Conservation (phyloP, 2,797 vertebrate genomes). For the Tangara arthus region DNA sequence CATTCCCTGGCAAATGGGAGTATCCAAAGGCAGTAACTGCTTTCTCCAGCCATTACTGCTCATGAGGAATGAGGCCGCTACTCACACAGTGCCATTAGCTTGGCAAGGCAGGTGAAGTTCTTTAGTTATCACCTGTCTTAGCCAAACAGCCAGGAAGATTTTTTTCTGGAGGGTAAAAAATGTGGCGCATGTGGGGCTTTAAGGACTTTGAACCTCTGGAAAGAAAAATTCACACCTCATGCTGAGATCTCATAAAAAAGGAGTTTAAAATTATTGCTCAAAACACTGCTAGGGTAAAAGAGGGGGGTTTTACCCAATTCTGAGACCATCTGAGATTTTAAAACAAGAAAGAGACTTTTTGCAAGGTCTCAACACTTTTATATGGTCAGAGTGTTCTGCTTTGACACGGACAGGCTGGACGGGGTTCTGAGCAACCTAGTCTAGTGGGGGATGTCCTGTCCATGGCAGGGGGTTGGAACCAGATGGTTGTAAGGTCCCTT, state of each 20-base stretch:
- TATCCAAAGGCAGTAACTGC: not conserved
- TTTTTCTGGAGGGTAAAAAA: not conserved
- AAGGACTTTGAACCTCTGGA: not conserved
- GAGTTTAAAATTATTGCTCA: not conserved
- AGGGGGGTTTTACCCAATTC: accelerated
- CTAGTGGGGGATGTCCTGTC: not conserved
- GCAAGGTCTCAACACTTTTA: not conserved
- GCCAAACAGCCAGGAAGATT: not conserved
- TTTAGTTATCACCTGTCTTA: not conserved
- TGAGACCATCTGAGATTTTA: not conserved
- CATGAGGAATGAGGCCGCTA: not conserved
- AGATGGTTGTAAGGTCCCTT: not conserved
- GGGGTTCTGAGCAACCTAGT: not conserved
- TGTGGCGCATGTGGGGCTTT: accelerated
- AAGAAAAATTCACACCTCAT: not conserved
- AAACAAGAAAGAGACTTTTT: not conserved
- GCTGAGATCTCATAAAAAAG: not conserved
- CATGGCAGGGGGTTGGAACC: not conserved
- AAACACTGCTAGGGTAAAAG: not conserved
- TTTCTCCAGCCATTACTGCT: not conserved
- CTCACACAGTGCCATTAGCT: not conserved
- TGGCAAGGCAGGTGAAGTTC: not conserved
- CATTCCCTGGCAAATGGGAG: not conserved
- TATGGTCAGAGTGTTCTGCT: not conserved
- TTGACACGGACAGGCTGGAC: not conserved